Base-by-base conservation (phyloP, 2,113 vertebrate genomes). In the Hiodon tergisus region DNA sequence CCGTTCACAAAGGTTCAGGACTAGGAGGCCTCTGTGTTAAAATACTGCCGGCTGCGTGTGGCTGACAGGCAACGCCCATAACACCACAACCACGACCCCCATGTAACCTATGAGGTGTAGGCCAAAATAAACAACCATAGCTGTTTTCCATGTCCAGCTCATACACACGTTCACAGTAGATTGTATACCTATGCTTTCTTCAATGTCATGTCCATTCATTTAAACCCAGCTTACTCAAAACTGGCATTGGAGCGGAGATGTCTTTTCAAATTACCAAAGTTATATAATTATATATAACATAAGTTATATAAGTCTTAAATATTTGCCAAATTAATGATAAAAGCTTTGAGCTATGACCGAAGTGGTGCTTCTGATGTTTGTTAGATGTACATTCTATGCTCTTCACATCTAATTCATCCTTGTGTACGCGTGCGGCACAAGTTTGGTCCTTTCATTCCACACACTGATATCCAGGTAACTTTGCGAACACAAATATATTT, bases 21-120 rank as follows among this genome's bases (percentile, higher is more conserved):
- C 58, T 60, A 8, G 31, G 67, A 4, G 51, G 11, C 67, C 7
- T 9, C 17, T 5, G 67, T n/a, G 47, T 54, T 14, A 53, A 10
- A 51, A 50, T 4, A 2, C 4, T 9, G 75, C 51, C 71, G 59
- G 59, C 59, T 11, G 52, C 4, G 31, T 50, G 68, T 57, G 10
- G 57, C 58, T 53, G 67, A 76, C 67, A 54, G 74, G 50, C 50
- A 70, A 60, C 67, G 47, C 74, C 67, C 74, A 50, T 31, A 63
- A 52, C 2, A 16, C 58, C 57, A 61, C 16, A 51, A 57, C 67
- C 62, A 70, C 17, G 75, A 76, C 75, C 71, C 68, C 54, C 58
- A 55, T 13, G 54, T 53, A 16, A 51, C 50, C 2, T 62, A 55
- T 16, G n/a, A 68, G 17, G 16, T 51, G 67, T 48, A 55, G 51